A percentile compares a stretch with the other conserved stretches of the same genome.
Conservation (phyloP, 2,113 vertebrate genomes). For the Barbus barbus region DNA sequence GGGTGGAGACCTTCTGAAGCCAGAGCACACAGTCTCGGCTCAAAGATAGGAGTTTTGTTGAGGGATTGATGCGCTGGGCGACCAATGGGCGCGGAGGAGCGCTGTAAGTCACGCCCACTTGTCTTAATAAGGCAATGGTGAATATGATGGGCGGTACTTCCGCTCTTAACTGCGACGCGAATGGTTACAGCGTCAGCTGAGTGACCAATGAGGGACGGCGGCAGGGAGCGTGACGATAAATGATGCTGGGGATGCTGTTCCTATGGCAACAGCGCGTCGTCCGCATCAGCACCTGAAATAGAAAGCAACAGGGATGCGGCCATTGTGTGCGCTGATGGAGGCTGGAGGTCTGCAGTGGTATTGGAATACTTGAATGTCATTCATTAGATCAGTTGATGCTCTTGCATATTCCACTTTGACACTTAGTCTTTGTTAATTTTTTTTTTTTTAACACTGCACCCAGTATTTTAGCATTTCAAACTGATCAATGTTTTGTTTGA, state of each 20-base stretch:
- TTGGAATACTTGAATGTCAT: too few relatives aligned
- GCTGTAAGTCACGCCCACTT: slow-evolving; percentile 34
- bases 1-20: slow-evolving; percentile 76
- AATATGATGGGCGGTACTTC: slow-evolving; percentile 37
- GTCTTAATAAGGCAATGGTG: background rate
- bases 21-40: slow-evolving; percentile 68
- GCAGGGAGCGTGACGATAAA: slow-evolving; percentile 63
- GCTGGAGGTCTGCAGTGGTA: background rate
- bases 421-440: too few relatives aligned
- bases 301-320: slow-evolving; percentile 18
- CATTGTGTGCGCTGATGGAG: slow-evolving; percentile 2
- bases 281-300: slow-evolving; percentile 51
- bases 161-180: background rate
- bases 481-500: background rate
- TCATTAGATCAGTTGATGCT: background rate
- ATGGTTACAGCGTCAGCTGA: slow-evolving; percentile 57
- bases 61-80: slow-evolving; percentile 25
- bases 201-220: slow-evolving; percentile 64
- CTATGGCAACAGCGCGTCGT: slow-evolving; percentile 65
- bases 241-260: slow-evolving; percentile 74
- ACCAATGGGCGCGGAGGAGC: slow-evolving; percentile 52
- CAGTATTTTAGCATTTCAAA: background rate
- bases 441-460: background rate
- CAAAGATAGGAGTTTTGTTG: slow-evolving; percentile 64
- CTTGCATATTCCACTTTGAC: background rate